Conservation (phyloP, 2,888 invertebrate genomes). For the Argyresthia albistria region DNA sequence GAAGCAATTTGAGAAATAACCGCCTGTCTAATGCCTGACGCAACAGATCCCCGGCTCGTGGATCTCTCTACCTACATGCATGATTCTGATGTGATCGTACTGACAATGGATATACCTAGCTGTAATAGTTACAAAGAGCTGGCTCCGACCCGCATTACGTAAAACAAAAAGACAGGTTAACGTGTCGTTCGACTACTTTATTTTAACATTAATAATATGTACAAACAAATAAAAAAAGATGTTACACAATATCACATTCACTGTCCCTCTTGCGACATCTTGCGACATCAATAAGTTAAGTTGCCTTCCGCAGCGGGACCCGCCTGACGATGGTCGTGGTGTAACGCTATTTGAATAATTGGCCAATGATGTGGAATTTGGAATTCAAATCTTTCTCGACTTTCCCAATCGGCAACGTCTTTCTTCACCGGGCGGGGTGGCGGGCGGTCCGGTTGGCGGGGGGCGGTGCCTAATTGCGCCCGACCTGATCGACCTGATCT, state of each 20-base stretch:
- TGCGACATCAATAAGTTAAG: constrained; percentile 61
- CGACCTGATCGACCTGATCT: constrained; percentile 87
- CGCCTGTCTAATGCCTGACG: no score
- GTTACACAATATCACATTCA: constrained; percentile 62
- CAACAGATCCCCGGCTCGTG: no score
- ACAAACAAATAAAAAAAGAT: constrained; percentile 58
- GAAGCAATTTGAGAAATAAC: no score
- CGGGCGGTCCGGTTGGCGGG: neutral
- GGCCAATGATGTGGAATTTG: constrained; percentile 44
- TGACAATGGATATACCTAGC: no score
- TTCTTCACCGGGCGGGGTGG: no score
- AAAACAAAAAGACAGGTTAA: constrained; percentile 31
- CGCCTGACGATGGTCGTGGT: constrained; percentile 77
- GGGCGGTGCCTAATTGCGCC: constrained; percentile 58
- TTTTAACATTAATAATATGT: constrained; percentile 49
- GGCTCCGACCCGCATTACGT: constrained; percentile 21
- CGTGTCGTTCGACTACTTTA: constrained; percentile 40
- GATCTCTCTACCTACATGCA: no score
- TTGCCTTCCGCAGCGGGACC: constrained; percentile 75
- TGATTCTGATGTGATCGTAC: no score
- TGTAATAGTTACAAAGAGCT: no score
- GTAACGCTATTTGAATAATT: constrained; percentile 72
- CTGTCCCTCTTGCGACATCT: constrained; percentile 52
- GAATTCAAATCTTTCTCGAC: constrained; percentile 7
- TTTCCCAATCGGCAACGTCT: neutral